Evolutionary conservation across 2,113 vertebrate species (phyloP), one percentile per base, ranked within the genome.

Genomic region (Podarcis cretensis): DNA sequence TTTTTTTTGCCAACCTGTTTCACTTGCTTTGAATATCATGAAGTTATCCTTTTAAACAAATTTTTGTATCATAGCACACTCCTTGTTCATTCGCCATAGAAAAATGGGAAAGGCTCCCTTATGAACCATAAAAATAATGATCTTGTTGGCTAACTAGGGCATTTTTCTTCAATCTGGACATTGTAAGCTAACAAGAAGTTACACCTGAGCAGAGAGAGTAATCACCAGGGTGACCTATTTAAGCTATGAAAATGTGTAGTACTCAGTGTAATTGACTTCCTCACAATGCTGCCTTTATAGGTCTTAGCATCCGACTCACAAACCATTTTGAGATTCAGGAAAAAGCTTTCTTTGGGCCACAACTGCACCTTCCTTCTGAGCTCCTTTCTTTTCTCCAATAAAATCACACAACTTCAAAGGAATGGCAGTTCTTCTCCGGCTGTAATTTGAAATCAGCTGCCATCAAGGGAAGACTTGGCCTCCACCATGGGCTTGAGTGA

Each of bases 21-120:
- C 79, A 59, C 89, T 92, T n/a, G 57, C 18, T 75, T 3, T 57
- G 89, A 90, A 32, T 23, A 27, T 73, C 83, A 65, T 68, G 57
- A 82, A 89, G 93, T 84, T 87, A 1, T 93, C 91, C 89, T 87
- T 93, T 54, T 92, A 93, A 83, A 78, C 76, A 57, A 13, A 0
- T 84, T 43, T 66, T 63, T 40, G 86, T 81, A 80, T 73, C 20
- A 1, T 6, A 27, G 12, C 66, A 65, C 23, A 88, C 66, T n/a
- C 25, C 5, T 66, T 69, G 69, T 77, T 32, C 43, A 9, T 77
- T 54, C 27, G 71, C 59, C 27, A 23, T 32, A 27, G 63, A 80
- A 85, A 48, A 9, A 82, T 71, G 21, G n/a, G 40, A 82, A 69
- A 57, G 12, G 13, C 25, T 59, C 68, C 12, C 18, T 27, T 35